Evolutionary conservation across 2,113 vertebrate genomes (phyloP), one percentile per base, ranked within the genome.

Genomic region (Trematomus loennbergii): DNA sequence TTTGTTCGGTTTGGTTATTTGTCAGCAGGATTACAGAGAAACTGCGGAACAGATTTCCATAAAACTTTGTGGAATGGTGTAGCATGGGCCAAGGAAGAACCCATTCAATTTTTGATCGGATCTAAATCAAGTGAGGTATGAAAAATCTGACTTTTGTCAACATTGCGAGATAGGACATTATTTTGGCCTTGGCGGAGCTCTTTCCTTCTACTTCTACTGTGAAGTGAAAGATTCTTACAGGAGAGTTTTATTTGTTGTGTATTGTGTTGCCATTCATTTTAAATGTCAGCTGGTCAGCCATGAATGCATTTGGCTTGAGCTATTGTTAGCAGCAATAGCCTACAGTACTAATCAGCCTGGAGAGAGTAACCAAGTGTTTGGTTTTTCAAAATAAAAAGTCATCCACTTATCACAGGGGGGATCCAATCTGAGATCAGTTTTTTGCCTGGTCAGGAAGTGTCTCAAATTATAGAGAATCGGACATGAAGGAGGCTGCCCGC

Each of bases 401-500:
- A 33, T 12, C 11, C 70, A 53, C 57, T 75, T 82, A 72, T 72
- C 77, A 70, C 75, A 57, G 33, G 29, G 46, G 45, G 63, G 78
- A 68, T 66, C 12, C 7, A 45, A 66, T 79, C 53, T 67, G 65
- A 71, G 6, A 81, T 40, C 16, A 17, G n/a, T 69, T 58, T 58
- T 61, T 11, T 20, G 54, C 60, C 60, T 78, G 62, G 49, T 29
- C 59, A 62, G 69, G n/a, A 57, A 76, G 52, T 17, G 1, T 74
- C 68, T 89, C 11, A 64, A 55, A 84, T 72, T 18, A 55, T 20
- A 64, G 65, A 80, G 57, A 57, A 59, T 75, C 25, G 53, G 60
- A 75, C 60, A 48, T 86, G 71, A 62, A 75, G 48, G 50, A 87
- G 71, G 53, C 73, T 40, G 86, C 70, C 72, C 66, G 72, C 48